Conservation (phyloP, 2,888 invertebrate species). For the Tetramorium bicarinatum region DNA sequence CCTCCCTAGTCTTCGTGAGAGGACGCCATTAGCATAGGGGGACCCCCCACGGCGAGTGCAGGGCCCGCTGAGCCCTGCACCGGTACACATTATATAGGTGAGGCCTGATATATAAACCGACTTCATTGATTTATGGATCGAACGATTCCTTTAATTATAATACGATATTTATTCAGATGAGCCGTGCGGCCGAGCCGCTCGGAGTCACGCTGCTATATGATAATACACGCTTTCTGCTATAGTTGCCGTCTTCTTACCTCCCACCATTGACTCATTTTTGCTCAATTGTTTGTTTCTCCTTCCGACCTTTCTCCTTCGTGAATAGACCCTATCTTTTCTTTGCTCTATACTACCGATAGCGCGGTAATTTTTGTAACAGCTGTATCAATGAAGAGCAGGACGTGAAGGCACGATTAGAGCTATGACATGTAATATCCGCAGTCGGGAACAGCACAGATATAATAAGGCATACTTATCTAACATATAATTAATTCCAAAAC, state of each 20-base stretch:
- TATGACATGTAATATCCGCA: background rate
- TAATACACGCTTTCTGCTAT: slow-evolving; percentile 75
- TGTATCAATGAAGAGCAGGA: background rate
- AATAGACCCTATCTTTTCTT: slow-evolving; percentile 17
- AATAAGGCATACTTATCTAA: background rate
- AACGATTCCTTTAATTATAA: slow-evolving; percentile 86
- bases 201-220: slow-evolving; percentile 86
- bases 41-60: slow-evolving; percentile 84
- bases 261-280: slow-evolving; percentile 66
- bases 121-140: slow-evolving; percentile 85
- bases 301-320: slow-evolving; percentile 2
- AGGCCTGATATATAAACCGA: slow-evolving; percentile 85
- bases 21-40: slow-evolving; percentile 85
- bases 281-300: slow-evolving; percentile 34
- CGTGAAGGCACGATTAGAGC: slow-evolving; percentile 44
- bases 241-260: slow-evolving; percentile 61
- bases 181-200: slow-evolving; percentile 77
- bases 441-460: background rate
- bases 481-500: background rate
- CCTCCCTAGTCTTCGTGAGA: slow-evolving; percentile 81
- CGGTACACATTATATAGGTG: slow-evolving; percentile 83
- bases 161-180: slow-evolving; percentile 86
- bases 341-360: slow-evolving; percentile 35
- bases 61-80: slow-evolving; percentile 77
- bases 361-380: slow-evolving; percentile 52